Evolutionary conservation across 92 coral and sea anemone species (phyloP).

Genomic region (Phenganax marumi): DNA sequence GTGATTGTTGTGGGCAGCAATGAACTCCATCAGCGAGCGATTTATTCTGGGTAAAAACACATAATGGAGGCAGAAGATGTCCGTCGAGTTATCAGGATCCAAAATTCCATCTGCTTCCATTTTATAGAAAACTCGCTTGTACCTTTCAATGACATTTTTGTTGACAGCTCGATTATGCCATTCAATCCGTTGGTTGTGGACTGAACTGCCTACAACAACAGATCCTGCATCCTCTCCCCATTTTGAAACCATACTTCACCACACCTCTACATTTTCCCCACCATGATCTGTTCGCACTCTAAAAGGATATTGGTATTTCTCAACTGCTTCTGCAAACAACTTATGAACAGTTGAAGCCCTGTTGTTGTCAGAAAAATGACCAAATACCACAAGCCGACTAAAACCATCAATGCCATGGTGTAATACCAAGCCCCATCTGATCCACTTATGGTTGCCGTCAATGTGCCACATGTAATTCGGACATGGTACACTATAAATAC

Average conservation of each 20-base stretch:
- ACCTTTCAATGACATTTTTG: slow-evolving; percentile 38
- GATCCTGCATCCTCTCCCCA: slow-evolving; percentile 56
- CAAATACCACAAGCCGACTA: background rate
- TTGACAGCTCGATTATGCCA: slow-evolving; percentile 50
- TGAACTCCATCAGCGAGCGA: background rate
- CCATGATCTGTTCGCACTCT: slow-evolving; percentile 56
- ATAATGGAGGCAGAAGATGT: slow-evolving; percentile 57
- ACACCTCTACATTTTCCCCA: slow-evolving; percentile 53
- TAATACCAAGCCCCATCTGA: background rate
- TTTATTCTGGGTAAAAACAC: slow-evolving; percentile 53
- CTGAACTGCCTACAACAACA: slow-evolving; percentile 51
- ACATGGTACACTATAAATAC: background rate
- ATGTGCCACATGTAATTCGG: background rate
- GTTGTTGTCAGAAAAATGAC: background rate
- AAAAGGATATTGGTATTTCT: slow-evolving; percentile 41
- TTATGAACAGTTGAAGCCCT: background rate
- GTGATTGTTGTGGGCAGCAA: slow-evolving; percentile 38
- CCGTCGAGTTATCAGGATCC: slow-evolving; percentile 52
- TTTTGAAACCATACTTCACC: slow-evolving; percentile 45
- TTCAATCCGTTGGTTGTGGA: slow-evolving; percentile 56
- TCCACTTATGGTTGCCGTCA: background rate
- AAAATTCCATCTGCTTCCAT: slow-evolving; percentile 39
- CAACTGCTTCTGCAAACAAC: background rate
- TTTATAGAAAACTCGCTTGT: slow-evolving; percentile 41
- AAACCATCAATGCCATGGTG: background rate